phyloP scores from a whole-genome alignment of 2,888 invertebrate species.

The Clanis bilineata region DNA sequence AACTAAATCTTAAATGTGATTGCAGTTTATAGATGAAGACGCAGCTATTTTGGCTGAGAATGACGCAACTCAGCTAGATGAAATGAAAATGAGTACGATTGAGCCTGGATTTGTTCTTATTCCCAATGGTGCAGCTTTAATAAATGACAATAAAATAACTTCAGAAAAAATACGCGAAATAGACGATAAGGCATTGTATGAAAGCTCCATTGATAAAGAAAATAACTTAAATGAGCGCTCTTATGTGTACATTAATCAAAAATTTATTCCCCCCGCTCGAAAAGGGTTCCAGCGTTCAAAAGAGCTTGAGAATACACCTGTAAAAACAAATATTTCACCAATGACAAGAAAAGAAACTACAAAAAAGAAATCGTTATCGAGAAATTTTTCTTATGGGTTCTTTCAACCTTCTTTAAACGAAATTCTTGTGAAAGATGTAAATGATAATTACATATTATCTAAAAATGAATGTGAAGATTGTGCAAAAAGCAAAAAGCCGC shows the following conservation, averaged over 20 bases:
- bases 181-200: constrained; percentile 46
- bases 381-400: constrained; percentile 4
- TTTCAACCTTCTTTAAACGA: constrained; percentile 14
- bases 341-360: neutral
- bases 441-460: neutral
- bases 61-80: constrained; percentile 12
- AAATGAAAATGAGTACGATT: constrained; percentile 3
- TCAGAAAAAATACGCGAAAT: constrained; percentile 18
- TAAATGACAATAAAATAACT: neutral
- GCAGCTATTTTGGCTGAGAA: constrained; percentile 19
- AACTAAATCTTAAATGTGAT: neutral
- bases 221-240: constrained; percentile 58
- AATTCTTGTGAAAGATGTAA: neutral
- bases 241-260: constrained; percentile 57
- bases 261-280: constrained; percentile 37
- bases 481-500: neutral
- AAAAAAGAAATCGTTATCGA: neutral
- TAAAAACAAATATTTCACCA: neutral
- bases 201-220: constrained; percentile 39
- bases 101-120: neutral
- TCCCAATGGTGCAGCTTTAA: neutral
- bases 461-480: neutral
- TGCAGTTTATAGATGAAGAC: constrained; percentile 7
- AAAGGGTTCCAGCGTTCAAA: constrained; percentile 5
- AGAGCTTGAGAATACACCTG: neutral